Percentiles rank a stretch among this genome's conserved stretches.
Conservation (phyloP, 23 tunicate genomes). For the Diplosoma virens region DNA sequence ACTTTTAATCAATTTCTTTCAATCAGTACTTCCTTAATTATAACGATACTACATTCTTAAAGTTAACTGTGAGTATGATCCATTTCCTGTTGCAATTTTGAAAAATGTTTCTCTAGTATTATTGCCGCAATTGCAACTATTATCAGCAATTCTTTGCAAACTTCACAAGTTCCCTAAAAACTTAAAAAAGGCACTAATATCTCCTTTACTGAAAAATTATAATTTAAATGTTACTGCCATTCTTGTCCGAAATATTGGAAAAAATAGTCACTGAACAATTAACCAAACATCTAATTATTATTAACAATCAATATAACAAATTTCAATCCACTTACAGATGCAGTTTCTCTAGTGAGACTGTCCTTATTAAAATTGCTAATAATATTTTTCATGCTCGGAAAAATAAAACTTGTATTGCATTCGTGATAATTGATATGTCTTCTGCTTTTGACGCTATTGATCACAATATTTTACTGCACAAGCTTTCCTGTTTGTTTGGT, state of each 20-base stretch:
- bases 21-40: neutral
- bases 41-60: too few relatives aligned
- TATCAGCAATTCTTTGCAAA: neutral
- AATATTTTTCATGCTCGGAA: neutral
- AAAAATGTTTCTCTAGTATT: neutral
- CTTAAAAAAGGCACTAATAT: neutral
- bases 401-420: neutral
- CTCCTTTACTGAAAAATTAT: neutral
- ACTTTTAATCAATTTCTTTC: neutral
- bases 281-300: neutral
- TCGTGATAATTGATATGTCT: slow-evolving; percentile 2
- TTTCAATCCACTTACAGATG: neutral
- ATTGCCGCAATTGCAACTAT: neutral
- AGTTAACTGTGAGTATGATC: neutral
- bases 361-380: neutral
- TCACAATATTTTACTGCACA: slow-evolving; percentile 8
- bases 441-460: neutral
- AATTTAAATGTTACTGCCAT: neutral
- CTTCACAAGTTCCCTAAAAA: neutral
- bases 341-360: neutral
- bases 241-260: neutral
- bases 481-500: neutral
- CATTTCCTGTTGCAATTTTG: neutral
- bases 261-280: neutral
- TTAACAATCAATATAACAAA: neutral